Conservation (phyloP, 2,113 vertebrate species). For the Odontophorus gujanensis region DNA sequence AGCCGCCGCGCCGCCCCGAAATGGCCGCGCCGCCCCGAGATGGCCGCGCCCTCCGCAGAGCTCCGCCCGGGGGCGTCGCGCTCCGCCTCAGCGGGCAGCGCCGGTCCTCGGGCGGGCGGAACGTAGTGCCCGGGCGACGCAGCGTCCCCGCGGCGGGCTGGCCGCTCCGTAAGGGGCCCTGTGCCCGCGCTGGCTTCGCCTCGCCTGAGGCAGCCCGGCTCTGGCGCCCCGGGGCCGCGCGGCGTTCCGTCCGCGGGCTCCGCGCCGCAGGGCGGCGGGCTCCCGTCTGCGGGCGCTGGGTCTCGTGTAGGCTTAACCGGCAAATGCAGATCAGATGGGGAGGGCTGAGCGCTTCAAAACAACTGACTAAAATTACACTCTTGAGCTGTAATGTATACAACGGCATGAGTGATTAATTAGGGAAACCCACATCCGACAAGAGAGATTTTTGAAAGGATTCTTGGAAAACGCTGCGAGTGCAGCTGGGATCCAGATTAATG, state of each 20-base stretch:
- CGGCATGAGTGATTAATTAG: slow-evolving; percentile 80
- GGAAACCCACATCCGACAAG: slow-evolving; percentile 81
- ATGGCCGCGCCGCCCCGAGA: neutral
- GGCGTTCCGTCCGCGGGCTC: neutral
- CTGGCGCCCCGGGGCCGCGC: too few relatives aligned
- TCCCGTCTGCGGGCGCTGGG: neutral
- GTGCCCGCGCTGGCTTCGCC: neutral
- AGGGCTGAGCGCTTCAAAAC: slow-evolving; percentile 56
- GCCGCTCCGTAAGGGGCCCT: neutral
- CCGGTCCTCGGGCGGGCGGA: neutral
- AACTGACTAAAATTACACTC: slow-evolving; percentile 64
- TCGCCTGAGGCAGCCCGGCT: too few relatives aligned
- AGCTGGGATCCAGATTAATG: slow-evolving; percentile 77
- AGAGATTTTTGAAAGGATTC: slow-evolving; percentile 66
- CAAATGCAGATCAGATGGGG: slow-evolving; percentile 65
- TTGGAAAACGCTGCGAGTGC: slow-evolving; percentile 49
- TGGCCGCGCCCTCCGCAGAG: neutral
- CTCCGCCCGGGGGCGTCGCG: neutral
- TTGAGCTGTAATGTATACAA: slow-evolving; percentile 61
- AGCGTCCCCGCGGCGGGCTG: too few relatives aligned
- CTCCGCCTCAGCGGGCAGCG: neutral
- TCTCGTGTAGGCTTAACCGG: neutral
- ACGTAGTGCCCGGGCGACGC: neutral
- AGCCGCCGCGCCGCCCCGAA: neutral
- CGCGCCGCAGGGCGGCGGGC: neutral